Conservation (phyloP, 2,113 vertebrate species). For the Pterocles orientalis region DNA sequence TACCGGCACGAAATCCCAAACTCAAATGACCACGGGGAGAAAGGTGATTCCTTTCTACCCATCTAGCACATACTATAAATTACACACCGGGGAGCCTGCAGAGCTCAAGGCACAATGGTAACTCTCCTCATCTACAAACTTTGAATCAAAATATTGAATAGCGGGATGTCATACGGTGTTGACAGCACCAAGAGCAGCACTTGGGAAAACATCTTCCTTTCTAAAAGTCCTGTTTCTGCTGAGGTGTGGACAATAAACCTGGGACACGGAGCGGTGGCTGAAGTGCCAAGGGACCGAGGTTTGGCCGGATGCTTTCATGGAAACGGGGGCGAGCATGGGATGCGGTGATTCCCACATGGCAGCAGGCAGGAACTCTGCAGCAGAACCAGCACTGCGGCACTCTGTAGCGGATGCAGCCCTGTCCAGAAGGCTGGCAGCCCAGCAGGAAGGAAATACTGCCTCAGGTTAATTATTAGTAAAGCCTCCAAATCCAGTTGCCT, state of each 20-base stretch:
- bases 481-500: not conserved
- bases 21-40: not conserved
- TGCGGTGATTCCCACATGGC: not conserved
- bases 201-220: not conserved
- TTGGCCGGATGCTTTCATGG: not conserved
- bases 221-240: not conserved
- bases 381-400: not conserved
- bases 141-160: not conserved
- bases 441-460: not conserved
- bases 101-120: not conserved
- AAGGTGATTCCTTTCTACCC: not conserved
- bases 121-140: not conserved
- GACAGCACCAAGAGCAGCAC: not conserved
- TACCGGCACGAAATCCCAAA: not conserved
- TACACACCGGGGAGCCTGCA: not conserved
- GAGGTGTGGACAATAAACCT: not conserved
- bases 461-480: not conserved
- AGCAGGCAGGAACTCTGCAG: not conserved
- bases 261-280: not conserved
- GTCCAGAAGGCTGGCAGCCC: not conserved
- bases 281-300: not conserved
- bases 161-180: not conserved
- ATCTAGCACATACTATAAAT: not conserved
- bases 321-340: not conserved
- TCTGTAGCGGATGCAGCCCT: not conserved